Percentiles rank a stretch among this genome's conserved stretches.
These are phyloP conservation scores for Achlya flavicornis DNA, from an alignment of 2,888 invertebrate genomes.

Conservation along the genomic window DNA sequence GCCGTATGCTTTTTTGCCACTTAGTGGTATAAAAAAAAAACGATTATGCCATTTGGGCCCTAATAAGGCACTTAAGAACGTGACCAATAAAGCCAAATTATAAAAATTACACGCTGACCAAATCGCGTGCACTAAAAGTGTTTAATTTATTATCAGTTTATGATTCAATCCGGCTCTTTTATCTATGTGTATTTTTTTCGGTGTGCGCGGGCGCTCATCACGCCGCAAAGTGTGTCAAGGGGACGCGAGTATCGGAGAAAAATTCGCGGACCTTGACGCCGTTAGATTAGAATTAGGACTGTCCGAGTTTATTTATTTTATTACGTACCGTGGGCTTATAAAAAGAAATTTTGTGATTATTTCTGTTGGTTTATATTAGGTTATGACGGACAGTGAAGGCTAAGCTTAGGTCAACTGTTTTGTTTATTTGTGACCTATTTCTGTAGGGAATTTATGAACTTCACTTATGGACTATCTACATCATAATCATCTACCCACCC, in stretches of 20 bases:
- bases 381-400: background rate
- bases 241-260: slow-evolving; percentile 69
- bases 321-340: slow-evolving; percentile 24
- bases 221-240: slow-evolving; percentile 72
- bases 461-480: background rate
- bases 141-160: slow-evolving; percentile 31
- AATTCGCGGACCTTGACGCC: slow-evolving; percentile 74
- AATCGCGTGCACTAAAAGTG: slow-evolving; percentile 15
- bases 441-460: too few species aligned
- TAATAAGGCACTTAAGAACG: too few species aligned
- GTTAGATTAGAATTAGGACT: slow-evolving; percentile 74
- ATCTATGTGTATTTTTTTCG: slow-evolving; percentile 54
- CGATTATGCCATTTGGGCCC: too few species aligned
- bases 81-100: too few species aligned
- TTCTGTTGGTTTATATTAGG: background rate
- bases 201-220: slow-evolving; percentile 54
- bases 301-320: slow-evolving; percentile 67
- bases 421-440: background rate
- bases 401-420: background rate
- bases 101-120: background rate
- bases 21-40: too few species aligned
- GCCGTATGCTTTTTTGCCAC: too few species aligned
- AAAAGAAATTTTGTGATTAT: slow-evolving; percentile 15
- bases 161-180: slow-evolving; percentile 32
- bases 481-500: too few species aligned